Percentiles rank a stretch among this genome's conserved stretches.
phyloP scores from a whole-genome alignment of 1,140 invertebrate genomes.

The Trissolcus basalis region DNA sequence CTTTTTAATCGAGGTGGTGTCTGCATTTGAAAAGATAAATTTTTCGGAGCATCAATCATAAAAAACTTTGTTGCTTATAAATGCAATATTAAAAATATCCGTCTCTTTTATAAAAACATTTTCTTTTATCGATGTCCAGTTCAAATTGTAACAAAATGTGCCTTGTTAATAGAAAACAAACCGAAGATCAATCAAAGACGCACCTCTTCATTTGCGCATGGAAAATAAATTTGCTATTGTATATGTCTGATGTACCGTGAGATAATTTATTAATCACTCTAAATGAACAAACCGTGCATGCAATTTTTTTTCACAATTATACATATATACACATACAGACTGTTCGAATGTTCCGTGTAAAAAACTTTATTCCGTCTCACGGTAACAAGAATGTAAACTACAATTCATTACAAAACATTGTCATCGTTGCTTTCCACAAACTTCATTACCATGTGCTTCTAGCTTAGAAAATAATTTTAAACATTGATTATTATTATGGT shows the following conservation, averaged over 20 bases:
- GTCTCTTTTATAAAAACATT: constrained; percentile 17
- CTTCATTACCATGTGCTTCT: constrained; percentile 32
- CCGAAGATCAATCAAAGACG: constrained; percentile 44
- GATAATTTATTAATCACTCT: constrained; percentile 30
- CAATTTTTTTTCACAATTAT: constrained; percentile 36
- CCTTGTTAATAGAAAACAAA: constrained; percentile 22
- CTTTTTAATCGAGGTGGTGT: constrained; percentile 27
- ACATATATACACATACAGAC: constrained; percentile 42
- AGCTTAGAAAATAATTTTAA: constrained; percentile 35
- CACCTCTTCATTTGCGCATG: constrained; percentile 1
- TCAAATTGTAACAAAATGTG: not conserved
- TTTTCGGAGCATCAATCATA: not conserved
- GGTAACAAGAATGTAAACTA: constrained; percentile 54
- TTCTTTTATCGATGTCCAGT: constrained; percentile 9
- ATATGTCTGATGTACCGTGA: constrained; percentile 42
- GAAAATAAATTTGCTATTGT: constrained; percentile 37
- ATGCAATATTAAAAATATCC: constrained; percentile 35
- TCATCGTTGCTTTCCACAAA: constrained; percentile 26
- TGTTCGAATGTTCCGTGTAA: not conserved
- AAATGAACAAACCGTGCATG: constrained; percentile 32
- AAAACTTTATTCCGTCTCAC: constrained; percentile 46
- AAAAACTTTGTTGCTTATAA: constrained; percentile 9
- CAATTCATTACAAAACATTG: constrained; percentile 54
- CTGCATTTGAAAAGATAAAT: constrained; percentile 9
- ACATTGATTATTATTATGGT: constrained; percentile 7